Percentiles rank a stretch among this genome's conserved stretches.
Evolutionary conservation across 1,140 invertebrate species (phyloP).

Genomic region (Calycopis cecrops): DNA sequence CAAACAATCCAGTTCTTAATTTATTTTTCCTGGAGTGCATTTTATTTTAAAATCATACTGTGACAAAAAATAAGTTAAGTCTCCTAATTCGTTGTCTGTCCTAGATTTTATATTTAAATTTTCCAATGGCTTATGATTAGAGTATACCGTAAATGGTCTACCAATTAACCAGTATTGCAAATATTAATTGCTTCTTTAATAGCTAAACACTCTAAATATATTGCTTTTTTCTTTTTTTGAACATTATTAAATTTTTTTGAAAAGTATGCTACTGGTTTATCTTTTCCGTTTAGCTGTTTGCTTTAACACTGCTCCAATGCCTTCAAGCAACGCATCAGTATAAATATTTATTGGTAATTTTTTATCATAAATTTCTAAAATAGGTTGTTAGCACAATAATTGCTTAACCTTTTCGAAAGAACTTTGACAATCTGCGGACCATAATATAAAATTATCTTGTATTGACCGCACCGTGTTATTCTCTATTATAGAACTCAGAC

Average conservation of each 20-base stretch:
- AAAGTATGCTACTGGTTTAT: too few species aligned
- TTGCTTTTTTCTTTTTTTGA: too few species aligned
- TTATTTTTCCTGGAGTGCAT: constrained; percentile 21
- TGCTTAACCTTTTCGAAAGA: constrained; percentile 16
- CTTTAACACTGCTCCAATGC: constrained; percentile 33
- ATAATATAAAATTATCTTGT: too few species aligned
- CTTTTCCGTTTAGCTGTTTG: constrained; percentile 22
- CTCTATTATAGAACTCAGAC: too few species aligned
- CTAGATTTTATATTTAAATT: constrained; percentile 45
- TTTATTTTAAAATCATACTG: constrained; percentile 20
- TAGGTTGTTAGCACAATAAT: constrained; percentile 12
- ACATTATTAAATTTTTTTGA: too few species aligned
- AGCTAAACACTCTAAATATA: constrained; percentile 27
- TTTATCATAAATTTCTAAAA: constrained; percentile 17
- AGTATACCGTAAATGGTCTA: constrained; percentile 44
- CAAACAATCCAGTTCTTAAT: constrained; percentile 18
- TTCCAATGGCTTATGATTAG: constrained; percentile 56
- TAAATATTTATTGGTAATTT: constrained; percentile 17
- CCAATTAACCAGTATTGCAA: constrained; percentile 54
- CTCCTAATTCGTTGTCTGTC: constrained; percentile 47
- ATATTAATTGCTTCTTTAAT: constrained; percentile 56
- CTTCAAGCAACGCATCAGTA: constrained; percentile 16
- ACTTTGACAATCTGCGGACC: constrained; percentile 26
- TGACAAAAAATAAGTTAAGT: constrained; percentile 21
- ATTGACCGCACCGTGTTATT: too few species aligned